A percentile compares a stretch with the other conserved stretches of the same genome.
These are phyloP conservation scores for Muraenolepis orangiensis DNA, from an alignment of 2,797 vertebrate species.

Conservation along the genomic window DNA sequence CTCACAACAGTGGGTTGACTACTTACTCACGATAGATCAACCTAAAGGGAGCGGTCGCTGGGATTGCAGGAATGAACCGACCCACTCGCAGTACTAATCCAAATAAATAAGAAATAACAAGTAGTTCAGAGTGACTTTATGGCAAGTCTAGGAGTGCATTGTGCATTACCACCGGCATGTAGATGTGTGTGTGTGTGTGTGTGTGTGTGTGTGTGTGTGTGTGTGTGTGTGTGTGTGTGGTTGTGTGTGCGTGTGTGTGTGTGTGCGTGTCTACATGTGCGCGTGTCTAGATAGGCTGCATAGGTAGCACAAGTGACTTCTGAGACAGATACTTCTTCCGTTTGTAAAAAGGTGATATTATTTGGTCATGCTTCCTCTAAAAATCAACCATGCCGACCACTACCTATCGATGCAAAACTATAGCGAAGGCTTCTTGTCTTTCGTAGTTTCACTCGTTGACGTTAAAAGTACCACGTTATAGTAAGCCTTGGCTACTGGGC, in stretches of 20 bases:
- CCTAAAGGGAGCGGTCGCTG: too few species aligned
- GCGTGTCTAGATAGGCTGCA: conserved; percentile 59
- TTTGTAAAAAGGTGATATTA: conserved; percentile 5
- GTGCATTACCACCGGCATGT: conserved; percentile 26
- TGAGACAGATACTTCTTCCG: conserved; percentile 24
- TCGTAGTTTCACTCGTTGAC: not conserved
- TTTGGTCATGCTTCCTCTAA: too few species aligned
- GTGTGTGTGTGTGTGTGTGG: conserved; percentile 8
- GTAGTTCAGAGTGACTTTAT: conserved; percentile 45
- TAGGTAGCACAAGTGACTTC: conserved; percentile 59
- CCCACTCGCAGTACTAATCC: not conserved
- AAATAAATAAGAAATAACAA: conserved; percentile 35
- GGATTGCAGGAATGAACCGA: too few species aligned
- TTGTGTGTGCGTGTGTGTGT: conserved; percentile 17
- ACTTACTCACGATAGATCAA: not conserved
- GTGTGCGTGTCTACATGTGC: conserved; percentile 20
- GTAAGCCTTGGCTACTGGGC: too few species aligned
- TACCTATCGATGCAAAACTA: too few species aligned
- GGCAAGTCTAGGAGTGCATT: conserved; percentile 32
- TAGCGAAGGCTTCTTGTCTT: not conserved
- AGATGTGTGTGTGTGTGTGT: conserved; percentile 11
- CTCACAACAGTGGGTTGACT: conserved; percentile 7
- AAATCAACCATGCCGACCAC: too few species aligned
- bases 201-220: conserved; percentile 20
- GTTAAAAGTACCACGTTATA: not conserved